Percentiles rank a stretch among this genome's conserved stretches.
These are phyloP conservation scores for Chrysolina americana DNA, from an alignment of 2,888 invertebrate species.

Conservation along the genomic window DNA sequence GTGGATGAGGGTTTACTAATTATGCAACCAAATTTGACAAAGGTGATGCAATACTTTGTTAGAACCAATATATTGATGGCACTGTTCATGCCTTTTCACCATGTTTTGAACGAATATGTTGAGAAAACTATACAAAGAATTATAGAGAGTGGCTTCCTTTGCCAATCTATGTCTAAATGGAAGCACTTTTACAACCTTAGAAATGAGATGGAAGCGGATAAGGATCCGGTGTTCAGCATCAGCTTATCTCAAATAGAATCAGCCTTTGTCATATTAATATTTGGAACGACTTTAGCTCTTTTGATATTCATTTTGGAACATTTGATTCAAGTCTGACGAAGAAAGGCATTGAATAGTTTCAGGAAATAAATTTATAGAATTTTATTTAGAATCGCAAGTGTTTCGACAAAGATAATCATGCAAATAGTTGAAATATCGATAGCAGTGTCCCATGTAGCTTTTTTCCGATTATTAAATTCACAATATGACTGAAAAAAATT, in stretches of 20 bases:
- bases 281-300: not conserved
- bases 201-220: constrained; percentile 26
- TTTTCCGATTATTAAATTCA: too few relatives aligned
- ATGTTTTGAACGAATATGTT: constrained; percentile 32
- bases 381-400: too few relatives aligned
- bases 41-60: constrained; percentile 29
- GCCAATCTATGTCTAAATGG: constrained; percentile 28
- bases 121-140: constrained; percentile 27
- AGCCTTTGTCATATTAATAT: constrained; percentile 15
- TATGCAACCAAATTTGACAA: constrained; percentile 33
- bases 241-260: constrained; percentile 22
- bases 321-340: not conserved
- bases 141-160: constrained; percentile 34
- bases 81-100: constrained; percentile 31
- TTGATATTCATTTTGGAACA: constrained; percentile 15
- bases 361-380: too few relatives aligned
- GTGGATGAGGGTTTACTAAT: constrained; percentile 33
- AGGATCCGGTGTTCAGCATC: constrained; percentile 1
- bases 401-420: too few relatives aligned
- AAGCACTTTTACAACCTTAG: constrained; percentile 28
- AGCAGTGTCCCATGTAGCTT: too few relatives aligned
- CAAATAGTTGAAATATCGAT: too few relatives aligned
- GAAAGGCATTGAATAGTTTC: too few relatives aligned
- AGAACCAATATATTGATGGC: constrained; percentile 14
- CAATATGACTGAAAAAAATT: too few relatives aligned